These are phyloP conservation scores for Schizaphis graminum DNA, from an alignment of 2,888 invertebrate species.

Conservation along the genomic window DNA sequence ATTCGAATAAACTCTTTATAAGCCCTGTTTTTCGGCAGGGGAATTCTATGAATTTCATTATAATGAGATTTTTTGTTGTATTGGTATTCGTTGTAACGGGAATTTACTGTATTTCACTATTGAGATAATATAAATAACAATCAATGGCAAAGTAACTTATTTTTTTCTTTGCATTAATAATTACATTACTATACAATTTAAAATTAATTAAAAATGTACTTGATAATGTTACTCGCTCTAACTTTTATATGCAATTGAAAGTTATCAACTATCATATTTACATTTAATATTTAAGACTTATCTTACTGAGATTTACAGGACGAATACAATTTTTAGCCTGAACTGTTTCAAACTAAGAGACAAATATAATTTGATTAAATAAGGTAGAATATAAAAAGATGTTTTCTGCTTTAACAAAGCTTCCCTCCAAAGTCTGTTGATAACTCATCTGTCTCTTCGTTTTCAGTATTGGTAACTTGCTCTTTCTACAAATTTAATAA, in stretches of 20 bases:
- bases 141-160: not conserved
- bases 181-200: too few relatives aligned
- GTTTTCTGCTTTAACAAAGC: conserved; percentile 37
- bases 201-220: not conserved
- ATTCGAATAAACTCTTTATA: too few relatives aligned
- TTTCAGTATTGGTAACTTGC: conserved; percentile 4
- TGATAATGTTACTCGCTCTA: not conserved
- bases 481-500: conserved; percentile 10
- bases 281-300: not conserved
- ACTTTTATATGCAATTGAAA: not conserved
- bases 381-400: not conserved
- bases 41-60: too few relatives aligned
- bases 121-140: not conserved
- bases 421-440: conserved; percentile 53
- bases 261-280: not conserved
- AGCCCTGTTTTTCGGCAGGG: too few relatives aligned
- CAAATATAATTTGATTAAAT: not conserved
- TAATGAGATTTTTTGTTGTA: too few relatives aligned
- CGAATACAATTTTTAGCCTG: not conserved
- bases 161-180: not conserved
- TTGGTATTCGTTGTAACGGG: too few relatives aligned
- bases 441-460: not conserved
- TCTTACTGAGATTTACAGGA: not conserved
- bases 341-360: not conserved
- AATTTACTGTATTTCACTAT: too few relatives aligned